Evolutionary conservation across 2,113 vertebrate genomes (phyloP), one percentile per base, ranked within the genome.

Genomic region (Catharus fuscescens): DNA sequence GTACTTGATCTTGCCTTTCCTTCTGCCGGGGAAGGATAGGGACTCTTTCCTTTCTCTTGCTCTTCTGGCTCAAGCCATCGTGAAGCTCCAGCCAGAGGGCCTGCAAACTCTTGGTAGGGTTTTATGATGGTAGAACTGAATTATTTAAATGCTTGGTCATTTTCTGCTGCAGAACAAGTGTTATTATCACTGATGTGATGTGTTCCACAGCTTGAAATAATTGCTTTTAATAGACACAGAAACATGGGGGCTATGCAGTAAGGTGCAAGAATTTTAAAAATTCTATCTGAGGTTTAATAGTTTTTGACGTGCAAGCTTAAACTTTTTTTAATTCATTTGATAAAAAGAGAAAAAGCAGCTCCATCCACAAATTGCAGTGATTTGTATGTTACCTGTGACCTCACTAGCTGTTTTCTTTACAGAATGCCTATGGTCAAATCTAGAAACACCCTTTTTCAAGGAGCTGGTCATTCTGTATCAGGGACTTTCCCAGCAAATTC

Each of bases 1-100:
- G 73, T 97, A 96, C 88, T 74, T 98, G 86, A 91, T 98, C 86
- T 53, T 98, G 69, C 97, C 96, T 44, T 74, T 96, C n/a, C 86
- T 98, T 47, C 72, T 97, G 32, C 72, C 61, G 14, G 26, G 29
- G 16, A 0, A 38, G 3, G 25, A 78, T 40, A 2, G 4, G 12
- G 4, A 26, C 18, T 73, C 17, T 34, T 28, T 34, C 11, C 0
- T 0, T 61, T 85, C 50, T 31, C 78, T 96, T 14, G 3, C 2
- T 4, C 47, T 61, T 66, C 32, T 97, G 34, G 90, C 86, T 77
- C 6, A 79, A 84, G 80, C 87, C 38, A 93, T 97, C 38, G 28
- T 5, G 8, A 79, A 26, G 6, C 96, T 97, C 23, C 73, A 82
- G 45, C 18, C 44, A 52, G 18, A 92, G 31, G 44, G 15, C 25